Evolutionary conservation across 2,113 vertebrate species (phyloP).

Genomic region (Erythrolamprus reginae): DNA sequence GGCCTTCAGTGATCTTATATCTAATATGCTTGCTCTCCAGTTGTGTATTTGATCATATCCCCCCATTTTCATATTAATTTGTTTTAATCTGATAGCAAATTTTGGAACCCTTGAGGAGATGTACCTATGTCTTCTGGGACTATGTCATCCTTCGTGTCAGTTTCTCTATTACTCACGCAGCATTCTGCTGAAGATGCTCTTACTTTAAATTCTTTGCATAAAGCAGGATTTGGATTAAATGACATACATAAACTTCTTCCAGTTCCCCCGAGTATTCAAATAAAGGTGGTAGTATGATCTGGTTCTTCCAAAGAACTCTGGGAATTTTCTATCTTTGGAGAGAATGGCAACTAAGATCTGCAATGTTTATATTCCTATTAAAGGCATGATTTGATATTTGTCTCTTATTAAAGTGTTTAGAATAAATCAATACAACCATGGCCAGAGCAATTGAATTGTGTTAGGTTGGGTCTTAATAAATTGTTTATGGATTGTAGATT

Average conservation of each 20-base stretch:
- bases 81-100: neutral
- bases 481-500: neutral
- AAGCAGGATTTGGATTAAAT: neutral
- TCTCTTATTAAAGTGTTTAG: neutral
- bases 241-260: neutral
- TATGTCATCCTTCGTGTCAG: neutral
- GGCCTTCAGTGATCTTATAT: neutral
- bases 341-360: neutral
- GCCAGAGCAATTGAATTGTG: neutral
- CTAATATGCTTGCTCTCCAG: neutral
- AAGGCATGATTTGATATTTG: neutral
- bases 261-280: neutral
- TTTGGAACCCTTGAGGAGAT: neutral
- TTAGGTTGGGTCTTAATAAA: neutral
- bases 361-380: neutral
- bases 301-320: neutral
- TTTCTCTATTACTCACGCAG: neutral
- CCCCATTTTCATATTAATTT: neutral
- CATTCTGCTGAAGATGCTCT: neutral
- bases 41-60: neutral
- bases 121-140: neutral
- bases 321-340: neutral
- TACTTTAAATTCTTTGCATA: neutral
- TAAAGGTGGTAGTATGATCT: neutral
- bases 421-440: neutral